Base-by-base conservation (phyloP, 2,113 vertebrate genomes). In the Hystrix brachyura region DNA sequence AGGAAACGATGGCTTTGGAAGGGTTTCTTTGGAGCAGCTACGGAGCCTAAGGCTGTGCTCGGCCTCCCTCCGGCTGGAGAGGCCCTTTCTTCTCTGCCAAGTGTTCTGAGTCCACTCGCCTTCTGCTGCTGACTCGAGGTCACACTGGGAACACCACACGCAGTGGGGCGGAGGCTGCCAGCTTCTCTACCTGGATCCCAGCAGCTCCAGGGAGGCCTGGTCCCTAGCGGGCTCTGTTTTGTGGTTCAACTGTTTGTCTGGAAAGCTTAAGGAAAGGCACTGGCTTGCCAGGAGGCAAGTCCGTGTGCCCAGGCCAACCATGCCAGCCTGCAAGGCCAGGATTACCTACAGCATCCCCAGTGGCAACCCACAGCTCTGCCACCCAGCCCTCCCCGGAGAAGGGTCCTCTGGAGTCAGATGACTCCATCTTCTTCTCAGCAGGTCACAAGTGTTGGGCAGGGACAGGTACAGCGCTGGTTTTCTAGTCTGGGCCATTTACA, bases 151-250 rank as follows among this genome's bases (percentile, higher is more conserved):
- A n/a, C 19, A 14, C 27, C 25, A 8, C 21, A 25, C 0, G 0
- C 0, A 38, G 29, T 2, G 53, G 53, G 88, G 10, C 1, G 21
- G 38, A 32, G 84, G 87, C 1, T 10, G 38, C 38, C 11, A 7
- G 87, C 17, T 48, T 53, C 53, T 53, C 46, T 9, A 64, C 94
- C 96, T 84, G 90, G 89, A 27, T 38, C 64, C 87, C 69, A 59
- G 92, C 5, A 53, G 55, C 92, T 43, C 53, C 0, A 3, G 43
- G 55, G 7, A 12, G 78, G 94, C 62, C 91, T 15, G 57, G 62
- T 51, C 51, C 48, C 51, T 17, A 17, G 55, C 0, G 43, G 72
- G 65, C 60, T 88, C 79, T 79, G 89, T 29, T 57, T 34, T 71
- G 32, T 67, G 85, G 53, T 94, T 72, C 85, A 13, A 29, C 43